These are phyloP conservation scores for Psilanteris sp. DNA, from an alignment of 1,140 invertebrate species.

Conservation along the genomic window DNA sequence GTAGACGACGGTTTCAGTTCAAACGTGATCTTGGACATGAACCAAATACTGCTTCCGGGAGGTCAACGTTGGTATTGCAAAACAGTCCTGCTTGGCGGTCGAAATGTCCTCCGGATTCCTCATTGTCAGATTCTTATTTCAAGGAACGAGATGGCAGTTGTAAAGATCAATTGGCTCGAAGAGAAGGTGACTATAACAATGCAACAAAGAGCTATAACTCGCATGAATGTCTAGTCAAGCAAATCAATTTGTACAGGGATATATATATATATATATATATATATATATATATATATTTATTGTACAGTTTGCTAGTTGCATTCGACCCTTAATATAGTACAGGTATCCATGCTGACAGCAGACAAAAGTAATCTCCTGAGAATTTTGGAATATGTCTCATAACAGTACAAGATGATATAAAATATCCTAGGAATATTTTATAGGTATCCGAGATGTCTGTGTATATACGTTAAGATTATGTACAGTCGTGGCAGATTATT, in stretches of 20 bases:
- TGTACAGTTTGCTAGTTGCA: too few relatives aligned
- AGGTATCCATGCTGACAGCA: too few relatives aligned
- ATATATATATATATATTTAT: too few relatives aligned
- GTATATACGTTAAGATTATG: too few relatives aligned
- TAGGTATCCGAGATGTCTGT: too few relatives aligned
- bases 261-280: too few relatives aligned
- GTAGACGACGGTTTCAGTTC: constrained; percentile 49
- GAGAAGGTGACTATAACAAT: constrained; percentile 53
- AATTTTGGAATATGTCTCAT: too few relatives aligned
- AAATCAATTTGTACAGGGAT: neutral
- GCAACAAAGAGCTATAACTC: neutral
- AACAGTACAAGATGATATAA: too few relatives aligned
- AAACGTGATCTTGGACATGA: constrained; percentile 42
- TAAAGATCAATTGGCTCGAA: constrained; percentile 38
- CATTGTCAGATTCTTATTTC: constrained; percentile 30
- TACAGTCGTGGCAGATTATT: too few relatives aligned
- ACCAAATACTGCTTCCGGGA: constrained; percentile 6
- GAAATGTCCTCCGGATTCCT: constrained; percentile 27
- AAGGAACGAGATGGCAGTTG: constrained; percentile 41
- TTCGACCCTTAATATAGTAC: too few relatives aligned
- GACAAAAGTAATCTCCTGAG: too few relatives aligned
- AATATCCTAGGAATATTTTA: too few relatives aligned
- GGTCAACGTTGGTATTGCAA: constrained; percentile 9
- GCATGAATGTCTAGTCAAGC: neutral
- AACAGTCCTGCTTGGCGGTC: constrained; percentile 47